Conservation (phyloP, 37 sponge, comb jelly and placozoan genomes). For the Oscarella lobularis region DNA sequence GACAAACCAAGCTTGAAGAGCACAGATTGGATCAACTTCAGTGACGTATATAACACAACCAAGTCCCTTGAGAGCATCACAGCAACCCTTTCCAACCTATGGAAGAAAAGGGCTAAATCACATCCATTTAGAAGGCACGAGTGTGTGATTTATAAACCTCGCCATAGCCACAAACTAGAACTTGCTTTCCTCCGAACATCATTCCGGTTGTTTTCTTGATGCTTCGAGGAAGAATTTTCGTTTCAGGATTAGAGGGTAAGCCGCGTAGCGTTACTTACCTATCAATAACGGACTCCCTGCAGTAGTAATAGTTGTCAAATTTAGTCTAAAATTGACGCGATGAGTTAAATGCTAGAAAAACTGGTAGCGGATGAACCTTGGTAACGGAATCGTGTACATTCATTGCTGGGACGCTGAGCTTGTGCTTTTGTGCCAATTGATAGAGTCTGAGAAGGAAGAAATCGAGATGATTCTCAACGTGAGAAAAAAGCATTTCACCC, state of each 20-base stretch:
- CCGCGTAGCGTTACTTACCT: constrained; percentile 16
- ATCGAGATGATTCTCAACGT: too few relatives aligned
- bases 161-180: constrained; percentile 75
- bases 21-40: constrained; percentile 92
- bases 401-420: constrained; percentile 72
- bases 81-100: constrained; percentile 86
- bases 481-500: constrained; percentile 8
- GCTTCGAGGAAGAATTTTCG: constrained; percentile 4
- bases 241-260: neutral
- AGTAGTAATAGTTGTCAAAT: constrained; percentile 81
- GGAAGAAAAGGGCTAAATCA: neutral
- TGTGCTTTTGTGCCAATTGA: constrained; percentile 58
- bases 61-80: constrained; percentile 61
- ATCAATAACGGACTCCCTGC: constrained; percentile 69
- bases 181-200: constrained; percentile 73
- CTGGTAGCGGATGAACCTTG: constrained; percentile 29
- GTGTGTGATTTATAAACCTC: constrained; percentile 35
- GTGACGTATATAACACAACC: constrained; percentile 61
- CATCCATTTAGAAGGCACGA: neutral
- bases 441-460: constrained; percentile 47
- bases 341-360: neutral
- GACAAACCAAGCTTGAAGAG: constrained; percentile 72
- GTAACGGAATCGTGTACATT: constrained; percentile 83
- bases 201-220: constrained; percentile 64
- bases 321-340: constrained; percentile 30